phyloP scores from a whole-genome alignment of 2,797 vertebrate genomes.

The Echeneis naucrates region DNA sequence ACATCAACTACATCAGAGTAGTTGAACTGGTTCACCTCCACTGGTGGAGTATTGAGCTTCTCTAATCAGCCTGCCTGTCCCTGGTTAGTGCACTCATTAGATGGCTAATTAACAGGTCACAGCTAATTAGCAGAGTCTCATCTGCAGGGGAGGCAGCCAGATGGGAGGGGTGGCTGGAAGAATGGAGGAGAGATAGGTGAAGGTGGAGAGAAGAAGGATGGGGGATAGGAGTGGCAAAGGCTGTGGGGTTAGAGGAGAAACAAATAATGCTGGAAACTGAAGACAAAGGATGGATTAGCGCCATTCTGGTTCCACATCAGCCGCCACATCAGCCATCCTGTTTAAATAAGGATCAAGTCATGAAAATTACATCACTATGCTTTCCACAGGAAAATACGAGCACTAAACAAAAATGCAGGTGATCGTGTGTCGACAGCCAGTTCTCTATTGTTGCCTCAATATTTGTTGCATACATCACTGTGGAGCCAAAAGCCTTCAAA shows the following conservation, averaged over 20 bases:
- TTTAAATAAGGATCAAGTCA: constrained; percentile 2
- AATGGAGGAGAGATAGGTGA: constrained; percentile 9
- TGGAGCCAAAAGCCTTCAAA: constrained; percentile 63
- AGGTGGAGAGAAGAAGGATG: constrained; percentile 28
- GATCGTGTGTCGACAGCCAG: constrained; percentile 14
- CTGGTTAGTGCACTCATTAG: constrained; percentile 75
- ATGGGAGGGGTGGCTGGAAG: constrained; percentile 64
- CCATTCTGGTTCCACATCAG: constrained; percentile 16
- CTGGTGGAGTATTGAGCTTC: constrained; percentile 38
- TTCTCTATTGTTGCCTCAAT: constrained; percentile 53
- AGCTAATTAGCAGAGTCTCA: constrained; percentile 78
- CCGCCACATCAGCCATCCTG: constrained; percentile 1
- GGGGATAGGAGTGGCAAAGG: constrained; percentile 49
- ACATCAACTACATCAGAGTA: no score
- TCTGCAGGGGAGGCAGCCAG: constrained; percentile 75
- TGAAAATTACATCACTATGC: not conserved
- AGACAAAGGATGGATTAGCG: constrained; percentile 24
- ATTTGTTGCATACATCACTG: constrained; percentile 63
- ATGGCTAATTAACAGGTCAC: constrained; percentile 81
- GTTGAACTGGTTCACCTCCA: constrained; percentile 29
- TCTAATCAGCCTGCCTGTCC: constrained; percentile 64
- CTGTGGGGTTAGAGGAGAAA: constrained; percentile 24
- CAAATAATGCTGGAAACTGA: constrained; percentile 12
- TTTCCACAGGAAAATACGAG: constrained; percentile 18
- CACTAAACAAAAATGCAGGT: not conserved